A percentile compares a stretch with the other conserved stretches of the same genome.
These are phyloP conservation scores for Acrobasis repandana DNA, from an alignment of 2,888 invertebrate species.

Conservation along the genomic window DNA sequence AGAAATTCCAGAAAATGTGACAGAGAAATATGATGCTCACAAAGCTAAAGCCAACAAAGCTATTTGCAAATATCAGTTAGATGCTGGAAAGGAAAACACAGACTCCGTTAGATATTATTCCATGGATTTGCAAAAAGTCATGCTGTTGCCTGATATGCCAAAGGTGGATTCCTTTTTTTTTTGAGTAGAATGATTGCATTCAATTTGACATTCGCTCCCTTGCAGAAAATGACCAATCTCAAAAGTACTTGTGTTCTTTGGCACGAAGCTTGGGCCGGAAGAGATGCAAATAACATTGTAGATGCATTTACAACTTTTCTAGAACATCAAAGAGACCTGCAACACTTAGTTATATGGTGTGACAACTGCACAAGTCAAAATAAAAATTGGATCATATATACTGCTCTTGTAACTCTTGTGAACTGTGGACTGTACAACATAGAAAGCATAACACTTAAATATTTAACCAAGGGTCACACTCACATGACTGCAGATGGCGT, in stretches of 20 bases:
- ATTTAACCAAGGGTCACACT: slow-evolving; percentile 4
- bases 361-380: slow-evolving; percentile 6
- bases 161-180: slow-evolving; percentile 12
- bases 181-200: neutral
- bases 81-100: neutral
- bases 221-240: neutral
- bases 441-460: neutral
- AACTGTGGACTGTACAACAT: neutral
- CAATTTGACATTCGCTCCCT: neutral
- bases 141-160: slow-evolving; percentile 24
- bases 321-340: neutral
- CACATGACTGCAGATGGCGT: slow-evolving; percentile 5
- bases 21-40: slow-evolving; percentile 16
- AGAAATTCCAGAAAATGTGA: slow-evolving; percentile 24
- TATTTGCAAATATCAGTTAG: neutral
- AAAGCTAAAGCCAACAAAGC: slow-evolving; percentile 26
- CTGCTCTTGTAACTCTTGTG: neutral
- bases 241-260: too few relatives aligned
- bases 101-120: neutral
- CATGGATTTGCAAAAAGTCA: slow-evolving; percentile 25
- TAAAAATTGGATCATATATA: neutral
- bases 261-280: neutral
- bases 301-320: neutral
- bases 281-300: neutral
- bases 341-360: slow-evolving; percentile 1